phyloP scores from a whole-genome alignment of 2,113 vertebrate genomes.

The Blennius ocellaris region DNA sequence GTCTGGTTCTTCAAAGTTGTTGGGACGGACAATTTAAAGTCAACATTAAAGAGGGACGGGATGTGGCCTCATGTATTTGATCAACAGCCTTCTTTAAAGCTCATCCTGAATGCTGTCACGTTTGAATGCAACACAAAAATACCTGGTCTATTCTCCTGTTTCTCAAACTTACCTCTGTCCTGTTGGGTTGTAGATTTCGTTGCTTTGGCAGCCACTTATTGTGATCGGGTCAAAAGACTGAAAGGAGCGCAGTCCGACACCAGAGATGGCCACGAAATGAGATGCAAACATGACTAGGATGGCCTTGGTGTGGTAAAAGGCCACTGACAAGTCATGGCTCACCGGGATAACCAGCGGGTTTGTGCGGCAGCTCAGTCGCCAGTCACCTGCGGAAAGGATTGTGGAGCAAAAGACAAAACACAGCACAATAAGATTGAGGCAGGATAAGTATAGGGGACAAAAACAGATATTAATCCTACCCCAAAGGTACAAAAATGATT shows the following conservation, averaged over 20 bases:
- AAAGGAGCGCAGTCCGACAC: constrained; percentile 97
- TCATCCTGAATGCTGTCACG: too few relatives aligned
- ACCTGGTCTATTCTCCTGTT: background rate
- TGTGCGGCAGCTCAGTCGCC: constrained; percentile 95
- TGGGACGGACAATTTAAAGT: too few relatives aligned
- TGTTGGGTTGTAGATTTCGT: constrained; percentile 96
- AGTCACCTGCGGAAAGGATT: constrained; percentile 86
- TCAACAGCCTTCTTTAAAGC: too few relatives aligned
- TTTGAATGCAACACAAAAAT: background rate
- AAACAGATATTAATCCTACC: too few relatives aligned
- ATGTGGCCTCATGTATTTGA: too few relatives aligned
- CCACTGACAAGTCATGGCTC: constrained; percentile 96
- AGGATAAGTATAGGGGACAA: background rate
- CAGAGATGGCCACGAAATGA: constrained; percentile 93
- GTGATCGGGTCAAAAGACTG: constrained; percentile 99
- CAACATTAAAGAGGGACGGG: too few relatives aligned
- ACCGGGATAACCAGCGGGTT: constrained; percentile 98
- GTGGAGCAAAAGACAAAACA: constrained; percentile 29
- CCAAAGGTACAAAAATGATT: background rate
- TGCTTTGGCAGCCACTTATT: constrained; percentile 97
- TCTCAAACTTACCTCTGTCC: constrained; percentile 92
- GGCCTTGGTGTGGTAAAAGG: constrained; percentile 96
- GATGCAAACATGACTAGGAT: constrained; percentile 94
- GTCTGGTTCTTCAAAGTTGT: background rate
- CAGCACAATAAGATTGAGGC: background rate